Evolutionary conservation across 2,797 vertebrate species (phyloP).

Genomic region (Rhinoraja longicauda): DNA sequence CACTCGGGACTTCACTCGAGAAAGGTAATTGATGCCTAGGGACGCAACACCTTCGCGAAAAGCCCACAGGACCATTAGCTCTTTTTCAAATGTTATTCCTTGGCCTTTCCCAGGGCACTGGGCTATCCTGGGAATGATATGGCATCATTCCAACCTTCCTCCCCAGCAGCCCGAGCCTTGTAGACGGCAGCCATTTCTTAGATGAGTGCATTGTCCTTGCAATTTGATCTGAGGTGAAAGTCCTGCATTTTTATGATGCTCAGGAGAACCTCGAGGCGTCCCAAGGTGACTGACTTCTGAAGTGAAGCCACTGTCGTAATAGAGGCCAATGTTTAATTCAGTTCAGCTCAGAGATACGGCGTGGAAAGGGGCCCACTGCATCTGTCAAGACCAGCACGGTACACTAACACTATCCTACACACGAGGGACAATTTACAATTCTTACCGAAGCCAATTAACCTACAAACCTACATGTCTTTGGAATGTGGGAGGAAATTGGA

Average conservation of each 20-base stretch:
- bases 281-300: not conserved
- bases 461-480: too few relatives aligned
- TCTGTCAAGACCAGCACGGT: too few relatives aligned
- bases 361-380: too few relatives aligned
- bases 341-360: too few relatives aligned
- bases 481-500: too few relatives aligned
- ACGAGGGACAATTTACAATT: too few relatives aligned
- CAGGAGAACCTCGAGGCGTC: not conserved
- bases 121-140: not conserved
- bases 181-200: not conserved
- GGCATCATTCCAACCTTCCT: not conserved
- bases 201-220: not conserved
- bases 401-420: too few relatives aligned
- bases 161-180: not conserved
- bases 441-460: too few relatives aligned
- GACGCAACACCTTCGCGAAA: not conserved
- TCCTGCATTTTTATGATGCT: not conserved
- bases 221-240: not conserved
- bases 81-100: slow-evolving; percentile 6
- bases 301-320: not conserved
- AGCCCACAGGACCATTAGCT: not conserved
- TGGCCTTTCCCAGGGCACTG: not conserved
- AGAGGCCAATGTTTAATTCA: not conserved
- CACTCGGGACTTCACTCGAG: not conserved
- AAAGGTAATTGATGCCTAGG: slow-evolving; percentile 10